Conservation (phyloP, 2,888 invertebrate genomes). For the Drosophila formosana region DNA sequence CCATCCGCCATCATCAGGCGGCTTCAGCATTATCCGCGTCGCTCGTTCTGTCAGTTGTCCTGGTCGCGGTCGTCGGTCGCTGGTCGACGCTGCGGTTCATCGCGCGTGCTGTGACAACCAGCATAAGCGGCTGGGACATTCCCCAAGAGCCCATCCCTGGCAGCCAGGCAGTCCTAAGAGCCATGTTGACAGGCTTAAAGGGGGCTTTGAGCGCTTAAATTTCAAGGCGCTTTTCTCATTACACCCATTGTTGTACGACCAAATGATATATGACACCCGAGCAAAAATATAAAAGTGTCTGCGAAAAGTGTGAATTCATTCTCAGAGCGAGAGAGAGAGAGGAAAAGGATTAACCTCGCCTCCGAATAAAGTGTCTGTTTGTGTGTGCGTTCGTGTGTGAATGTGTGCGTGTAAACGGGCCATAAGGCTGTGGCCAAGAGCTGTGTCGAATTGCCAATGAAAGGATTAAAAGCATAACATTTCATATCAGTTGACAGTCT, state of each 20-base stretch:
- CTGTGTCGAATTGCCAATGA: conserved; percentile 55
- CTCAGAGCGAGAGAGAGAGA: conserved; percentile 17
- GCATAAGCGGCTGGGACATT: conserved; percentile 26
- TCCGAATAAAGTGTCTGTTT: conserved; percentile 16
- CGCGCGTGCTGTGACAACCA: conserved; percentile 40
- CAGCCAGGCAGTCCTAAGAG: conserved; percentile 29
- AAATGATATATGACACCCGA: conserved; percentile 53
- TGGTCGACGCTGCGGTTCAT: conserved; percentile 21
- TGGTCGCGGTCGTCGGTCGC: conserved; percentile 31
- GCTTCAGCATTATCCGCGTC: conserved; percentile 6
- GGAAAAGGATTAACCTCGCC: conserved; percentile 52
- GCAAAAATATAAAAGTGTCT: conserved; percentile 50
- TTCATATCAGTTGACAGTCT: conserved; percentile 62
- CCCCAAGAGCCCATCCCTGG: conserved; percentile 10
- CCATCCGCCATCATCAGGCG: conserved; percentile 23
- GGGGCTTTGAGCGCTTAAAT: conserved; percentile 62
- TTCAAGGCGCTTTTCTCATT: conserved; percentile 62
- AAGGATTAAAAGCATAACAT: conserved; percentile 68
- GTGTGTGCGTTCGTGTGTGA: conserved; percentile 2
- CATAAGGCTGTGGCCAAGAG: conserved; percentile 43
- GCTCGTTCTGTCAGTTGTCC: conserved; percentile 3
- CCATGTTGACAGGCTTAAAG: conserved; percentile 63
- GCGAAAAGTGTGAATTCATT: conserved; percentile 50
- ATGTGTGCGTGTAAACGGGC: conserved; percentile 55
- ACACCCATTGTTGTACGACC: conserved; percentile 12